Base-by-base conservation (phyloP, 2,797 vertebrate species). In the Gobio occitaniae region DNA sequence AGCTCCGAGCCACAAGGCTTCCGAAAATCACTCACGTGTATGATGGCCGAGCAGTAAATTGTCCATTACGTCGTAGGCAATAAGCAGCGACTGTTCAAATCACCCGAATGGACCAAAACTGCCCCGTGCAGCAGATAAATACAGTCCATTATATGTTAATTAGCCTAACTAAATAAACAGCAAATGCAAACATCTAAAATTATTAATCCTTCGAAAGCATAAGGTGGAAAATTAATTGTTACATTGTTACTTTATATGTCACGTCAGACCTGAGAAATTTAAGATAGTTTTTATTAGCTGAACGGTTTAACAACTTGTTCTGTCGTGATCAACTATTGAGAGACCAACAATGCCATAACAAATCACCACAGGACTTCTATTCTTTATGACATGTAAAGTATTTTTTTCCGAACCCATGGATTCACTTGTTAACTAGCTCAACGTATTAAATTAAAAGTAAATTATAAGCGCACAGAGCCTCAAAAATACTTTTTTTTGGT, bases 21-120 rank as follows among this genome's bases (percentile, higher is more conserved):
- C 86, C 74, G 76, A 90, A 86, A 89, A 76, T 88, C 91, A 87
- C 90, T 89, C 89, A 48, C 89, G 86, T 90, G 88, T 87, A 89
- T 36, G 70, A 83, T 87, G 89, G 87, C 87, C 44, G 66, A 78
- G 83, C 66, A 78, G 36, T 61, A 84, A 71, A 54, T 82, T 78
- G 86, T 86, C 66, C 69, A 41, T 83, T 76, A 72, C 83, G 68
- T 21, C 63, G 44, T 44, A 83, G 71, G 59, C 63, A 50, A 86
- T 78, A 56, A 44, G 41, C 56, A 66, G 68, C 1, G 75, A 25
- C 15, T 29, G 47, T 59, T 70, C 56, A 77, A 86, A 44, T 76
- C 48, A 82, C 78, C 65, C 38, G 82, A 80, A 50, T 56, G 72
- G 7, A 48, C 41, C 47, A 38, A 77, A 72, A 72, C 66, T 65